Conservation (phyloP, 2,113 vertebrate species). For the Acanthisitta chloris region DNA sequence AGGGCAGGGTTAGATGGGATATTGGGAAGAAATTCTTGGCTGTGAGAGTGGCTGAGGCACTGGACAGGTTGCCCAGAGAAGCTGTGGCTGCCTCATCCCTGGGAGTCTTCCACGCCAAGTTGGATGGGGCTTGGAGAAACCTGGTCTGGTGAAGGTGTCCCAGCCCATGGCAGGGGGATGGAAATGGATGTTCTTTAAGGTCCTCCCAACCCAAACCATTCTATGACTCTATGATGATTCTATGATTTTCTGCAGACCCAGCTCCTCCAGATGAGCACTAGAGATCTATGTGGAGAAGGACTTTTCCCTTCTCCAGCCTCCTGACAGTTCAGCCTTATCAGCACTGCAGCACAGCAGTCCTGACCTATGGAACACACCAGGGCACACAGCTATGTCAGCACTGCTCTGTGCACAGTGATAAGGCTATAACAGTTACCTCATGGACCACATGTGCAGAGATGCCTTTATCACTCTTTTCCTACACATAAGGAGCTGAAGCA, state of each 20-base stretch:
- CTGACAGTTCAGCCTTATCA: not conserved
- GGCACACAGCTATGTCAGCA: fast-evolving
- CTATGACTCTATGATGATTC: not conserved
- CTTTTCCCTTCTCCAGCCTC: not conserved
- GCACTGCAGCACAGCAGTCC: fast-evolving
- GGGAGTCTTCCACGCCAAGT: no score
- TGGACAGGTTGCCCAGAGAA: no score
- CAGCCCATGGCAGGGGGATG: no score
- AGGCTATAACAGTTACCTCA: not conserved
- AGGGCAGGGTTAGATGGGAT: no score
- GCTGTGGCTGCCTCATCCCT: no score
- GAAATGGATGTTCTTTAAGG: no score
- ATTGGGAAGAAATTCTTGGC: no score
- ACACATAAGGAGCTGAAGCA: not conserved
- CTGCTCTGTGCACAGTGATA: fast-evolving
- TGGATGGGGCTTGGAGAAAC: no score
- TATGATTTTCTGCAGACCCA: not conserved
- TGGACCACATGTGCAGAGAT: not conserved
- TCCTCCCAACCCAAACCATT: no score
- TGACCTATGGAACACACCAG: fast-evolving
- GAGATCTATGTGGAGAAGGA: not conserved
- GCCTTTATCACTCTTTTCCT: not conserved
- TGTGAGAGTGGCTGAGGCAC: no score
- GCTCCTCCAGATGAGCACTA: not conserved
- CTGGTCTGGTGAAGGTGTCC: no score